Evolutionary conservation across 2,113 vertebrate genomes (phyloP), one percentile per base, ranked within the genome.

Genomic region (Erpornis zantholeuca): DNA sequence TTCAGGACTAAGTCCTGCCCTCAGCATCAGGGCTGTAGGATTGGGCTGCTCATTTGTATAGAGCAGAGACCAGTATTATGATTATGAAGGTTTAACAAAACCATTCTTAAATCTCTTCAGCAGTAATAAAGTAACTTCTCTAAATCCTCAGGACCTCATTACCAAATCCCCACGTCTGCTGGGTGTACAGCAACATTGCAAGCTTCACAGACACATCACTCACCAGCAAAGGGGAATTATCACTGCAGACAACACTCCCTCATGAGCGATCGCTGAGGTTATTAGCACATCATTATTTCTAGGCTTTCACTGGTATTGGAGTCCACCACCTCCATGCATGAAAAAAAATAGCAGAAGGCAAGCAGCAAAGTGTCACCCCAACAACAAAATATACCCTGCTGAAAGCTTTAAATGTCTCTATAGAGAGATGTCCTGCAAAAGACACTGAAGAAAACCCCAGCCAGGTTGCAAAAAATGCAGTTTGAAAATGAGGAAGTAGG

Each of bases 381-480:
- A 70, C 12, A 70, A 69, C 24, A 42, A 76, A 87, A 82, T 59
- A 59, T 1, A 50, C 22, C n/a, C 38, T 82, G 38, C 71, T 83
- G 45, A 94, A 84, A 91, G 35, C 33, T 92, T 96, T 69, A 90
- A 25, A 64, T 95, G 49, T 95, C 89, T 88, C 40, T 83, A 56
- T 88, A 98, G 96, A 65, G 97, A 72, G 42, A 83, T 64, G 71
- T n/a, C 9, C 61, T 91, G 42, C 96, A 92, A 77, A 95, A 90
- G 40, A 92, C 96, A 10, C 68, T 53, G 23, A 97, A 95, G 88
- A 98, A 98, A 42, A 98, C 97, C 47, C 98, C 98, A 50, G 94
- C 97, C 60, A 98, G 97, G 79, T 97, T 99, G 56, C 97, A 99
- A 97, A 98, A 99, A 53, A 98, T 98, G 44, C 98, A 95, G 50